Evolutionary conservation across 2,888 invertebrate genomes (phyloP), one percentile per base, ranked within the genome.

Genomic region (Buathra laborator): DNA sequence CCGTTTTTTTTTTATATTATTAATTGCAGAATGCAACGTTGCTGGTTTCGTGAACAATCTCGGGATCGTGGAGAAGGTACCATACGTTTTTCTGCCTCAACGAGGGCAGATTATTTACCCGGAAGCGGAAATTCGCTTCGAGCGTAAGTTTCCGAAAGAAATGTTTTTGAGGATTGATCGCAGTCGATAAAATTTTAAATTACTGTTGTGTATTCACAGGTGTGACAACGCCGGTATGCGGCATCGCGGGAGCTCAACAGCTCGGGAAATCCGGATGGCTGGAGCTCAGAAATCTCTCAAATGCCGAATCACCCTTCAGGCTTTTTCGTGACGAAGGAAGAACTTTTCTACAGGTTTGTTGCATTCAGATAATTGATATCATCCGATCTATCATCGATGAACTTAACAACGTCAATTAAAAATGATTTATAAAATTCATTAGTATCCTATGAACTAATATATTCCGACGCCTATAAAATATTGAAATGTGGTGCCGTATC

Each of bases 101-200:
- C 97, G 97, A 92, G 97, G 97, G 62, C 98, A 98, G 94, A 97
- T 98, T 89, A 97, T 98, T 89, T 97, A 98, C 94, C 98, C 98
- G 1, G 97, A 97, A 87, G 96, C 96, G 90, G 97, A 98, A 94
- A 97, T 98, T 91, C 96, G 96, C 90, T 97, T 98, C 94, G 95
- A 96, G 94, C 97, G 97, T 97, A 94, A 93, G 92, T 90, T 68
- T 37, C 1, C 6, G 37, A 12, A 32, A 29, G 37, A 9, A 37
- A 6, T 5, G 7, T 5, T 7, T 37, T 37, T 37, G 24, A 1
- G 3, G 3, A 24, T 24, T 3, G 24, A 24, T 37, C 1, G 37
- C 37, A 37, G 0, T 37, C 37, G 37, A 9, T 37, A 7, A 5
- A 37, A 59, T 29, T 75, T 3, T 1, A 59, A 2, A 59, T 19